phyloP scores from a whole-genome alignment of 2,113 vertebrate species.

The Pygoscelis adeliae region DNA sequence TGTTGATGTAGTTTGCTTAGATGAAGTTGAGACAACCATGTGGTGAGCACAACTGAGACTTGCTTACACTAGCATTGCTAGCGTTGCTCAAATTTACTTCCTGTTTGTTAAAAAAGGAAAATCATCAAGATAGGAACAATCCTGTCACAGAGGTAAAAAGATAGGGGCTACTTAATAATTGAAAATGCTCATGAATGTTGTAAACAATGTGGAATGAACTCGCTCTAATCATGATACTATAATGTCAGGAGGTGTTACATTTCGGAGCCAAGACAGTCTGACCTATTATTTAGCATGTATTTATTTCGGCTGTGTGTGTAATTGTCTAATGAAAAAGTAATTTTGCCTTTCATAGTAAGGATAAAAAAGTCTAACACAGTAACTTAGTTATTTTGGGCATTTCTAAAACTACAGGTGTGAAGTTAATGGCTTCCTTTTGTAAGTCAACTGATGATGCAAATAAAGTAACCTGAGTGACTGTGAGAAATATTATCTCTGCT shows the following conservation, averaged over 20 bases:
- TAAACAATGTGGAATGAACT: slow-evolving; percentile 86
- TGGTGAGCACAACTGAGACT: neutral
- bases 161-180: slow-evolving; percentile 90
- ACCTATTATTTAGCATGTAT: slow-evolving; percentile 82
- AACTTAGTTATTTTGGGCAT: neutral
- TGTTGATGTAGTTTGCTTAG: neutral
- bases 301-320: neutral
- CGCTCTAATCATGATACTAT: slow-evolving; percentile 84
- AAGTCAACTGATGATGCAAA: slow-evolving; percentile 35
- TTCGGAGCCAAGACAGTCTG: slow-evolving; percentile 82
- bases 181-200: slow-evolving; percentile 89
- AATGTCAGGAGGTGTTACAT: slow-evolving; percentile 85
- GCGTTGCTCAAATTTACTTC: slow-evolving; percentile 47
- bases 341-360: neutral
- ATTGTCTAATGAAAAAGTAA: neutral
- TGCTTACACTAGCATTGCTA: neutral
- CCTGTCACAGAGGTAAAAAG: slow-evolving; percentile 81
- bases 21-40: neutral
- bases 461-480: slow-evolving; percentile 64
- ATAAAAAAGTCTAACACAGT: neutral
- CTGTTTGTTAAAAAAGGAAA: slow-evolving; percentile 77
- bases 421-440: neutral
- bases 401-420: neutral
- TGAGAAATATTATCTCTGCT: slow-evolving; percentile 66
- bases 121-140: slow-evolving; percentile 72